Conservation (phyloP, 2,888 invertebrate species). For the Drosophila kanekoi region DNA sequence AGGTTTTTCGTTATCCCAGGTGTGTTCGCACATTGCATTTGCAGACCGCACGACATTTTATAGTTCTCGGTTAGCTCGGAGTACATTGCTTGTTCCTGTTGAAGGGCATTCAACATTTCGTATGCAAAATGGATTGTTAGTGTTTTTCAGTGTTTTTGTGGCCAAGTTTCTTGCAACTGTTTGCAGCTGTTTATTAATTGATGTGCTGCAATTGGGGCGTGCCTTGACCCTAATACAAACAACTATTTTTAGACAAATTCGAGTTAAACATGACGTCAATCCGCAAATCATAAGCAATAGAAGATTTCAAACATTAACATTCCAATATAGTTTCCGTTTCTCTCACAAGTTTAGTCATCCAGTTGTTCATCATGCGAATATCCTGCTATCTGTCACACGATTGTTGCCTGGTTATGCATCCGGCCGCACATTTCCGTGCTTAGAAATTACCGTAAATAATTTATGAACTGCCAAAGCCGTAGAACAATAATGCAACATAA, state of each 20-base stretch:
- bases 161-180: slow-evolving; percentile 18
- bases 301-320: not conserved
- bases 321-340: not conserved
- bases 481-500: slow-evolving; percentile 34
- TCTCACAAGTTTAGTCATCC: not conserved
- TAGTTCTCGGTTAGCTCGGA: not conserved
- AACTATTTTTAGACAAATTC: slow-evolving; percentile 28
- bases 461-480: slow-evolving; percentile 7
- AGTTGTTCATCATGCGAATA: slow-evolving; percentile 5
- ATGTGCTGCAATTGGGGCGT: slow-evolving; percentile 26
- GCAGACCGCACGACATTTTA: slow-evolving; percentile 12
- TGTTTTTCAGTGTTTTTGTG: slow-evolving; percentile 26
- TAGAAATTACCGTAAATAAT: slow-evolving; percentile 47
- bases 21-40: not conserved
- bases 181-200: slow-evolving; percentile 38
- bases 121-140: slow-evolving; percentile 39
- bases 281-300: not conserved
- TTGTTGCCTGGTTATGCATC: slow-evolving; percentile 23
- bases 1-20: not conserved
- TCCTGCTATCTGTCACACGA: slow-evolving; percentile 47
- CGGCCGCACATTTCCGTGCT: slow-evolving; percentile 45
- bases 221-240: slow-evolving; percentile 14
- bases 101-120: slow-evolving; percentile 33
- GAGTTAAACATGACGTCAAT: slow-evolving; percentile 34
- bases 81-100: slow-evolving; percentile 7